Conservation (phyloP, 1,140 invertebrate genomes). For the Ceratosolen fusciceps region DNA sequence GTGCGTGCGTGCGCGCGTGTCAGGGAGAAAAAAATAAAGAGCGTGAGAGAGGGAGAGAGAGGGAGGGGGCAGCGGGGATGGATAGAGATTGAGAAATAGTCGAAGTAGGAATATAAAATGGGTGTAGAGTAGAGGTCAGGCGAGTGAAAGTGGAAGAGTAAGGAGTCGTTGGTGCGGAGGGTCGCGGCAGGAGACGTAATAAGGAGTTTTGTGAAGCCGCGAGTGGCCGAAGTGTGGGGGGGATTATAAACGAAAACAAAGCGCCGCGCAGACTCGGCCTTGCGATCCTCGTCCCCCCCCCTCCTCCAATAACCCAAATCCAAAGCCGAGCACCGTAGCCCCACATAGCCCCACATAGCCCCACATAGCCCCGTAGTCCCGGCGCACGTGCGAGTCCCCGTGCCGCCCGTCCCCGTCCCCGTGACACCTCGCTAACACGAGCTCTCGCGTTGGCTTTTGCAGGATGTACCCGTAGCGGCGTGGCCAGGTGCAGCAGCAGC, state of each 20-base stretch:
- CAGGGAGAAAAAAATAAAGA: background rate
- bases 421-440: background rate
- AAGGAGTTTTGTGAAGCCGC: background rate
- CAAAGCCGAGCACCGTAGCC: too few species aligned
- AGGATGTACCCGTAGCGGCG: background rate
- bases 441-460: background rate
- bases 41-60: background rate
- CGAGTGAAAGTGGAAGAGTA: conserved; percentile 18
- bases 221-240: background rate
- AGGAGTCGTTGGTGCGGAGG: background rate
- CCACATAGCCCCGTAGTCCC: background rate
- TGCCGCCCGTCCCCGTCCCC: background rate
- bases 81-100: too few species aligned
- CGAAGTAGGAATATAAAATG: background rate
- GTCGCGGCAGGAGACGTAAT: background rate
- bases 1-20: background rate
- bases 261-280: background rate
- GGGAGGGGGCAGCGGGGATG: background rate
- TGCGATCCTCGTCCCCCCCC: background rate
- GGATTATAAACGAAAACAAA: background rate
- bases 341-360: too few species aligned
- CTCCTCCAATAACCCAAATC: too few species aligned
- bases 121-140: conserved; percentile 1
- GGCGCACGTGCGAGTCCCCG: background rate
- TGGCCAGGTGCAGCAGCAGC: too few species aligned